Percentiles rank a stretch among this genome's conserved stretches.
These are phyloP conservation scores for Spodoptera picta DNA, from an alignment of 2,888 invertebrate species.

Conservation along the genomic window DNA sequence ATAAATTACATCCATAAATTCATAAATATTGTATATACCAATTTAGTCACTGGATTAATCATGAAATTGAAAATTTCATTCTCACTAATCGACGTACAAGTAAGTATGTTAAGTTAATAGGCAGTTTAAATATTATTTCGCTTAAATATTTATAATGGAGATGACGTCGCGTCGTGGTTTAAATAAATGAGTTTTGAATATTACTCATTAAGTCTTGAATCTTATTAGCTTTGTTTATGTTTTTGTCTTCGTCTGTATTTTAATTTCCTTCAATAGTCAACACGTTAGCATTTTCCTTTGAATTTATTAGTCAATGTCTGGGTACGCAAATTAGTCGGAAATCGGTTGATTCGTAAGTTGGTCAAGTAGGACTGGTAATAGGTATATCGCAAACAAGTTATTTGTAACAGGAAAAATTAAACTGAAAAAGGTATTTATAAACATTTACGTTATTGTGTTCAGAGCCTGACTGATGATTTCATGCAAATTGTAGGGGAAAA, in stretches of 20 bases:
- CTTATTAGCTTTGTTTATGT: too few species aligned
- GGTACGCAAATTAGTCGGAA: conserved; percentile 40
- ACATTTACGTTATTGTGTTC: conserved; percentile 36
- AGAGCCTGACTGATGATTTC: conserved; percentile 39
- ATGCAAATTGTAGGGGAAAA: conserved; percentile 46
- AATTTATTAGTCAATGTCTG: conserved; percentile 32
- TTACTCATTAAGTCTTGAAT: too few species aligned
- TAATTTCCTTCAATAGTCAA: conserved; percentile 5
- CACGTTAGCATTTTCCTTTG: conserved; percentile 27
- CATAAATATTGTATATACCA: too few species aligned
- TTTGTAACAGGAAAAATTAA: conserved; percentile 45
- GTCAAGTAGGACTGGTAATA: conserved; percentile 49
- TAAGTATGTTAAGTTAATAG: too few species aligned
- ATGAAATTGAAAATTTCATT: too few species aligned
- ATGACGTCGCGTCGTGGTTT: too few species aligned
- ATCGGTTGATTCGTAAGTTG: conserved; percentile 46
- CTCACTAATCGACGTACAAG: too few species aligned
- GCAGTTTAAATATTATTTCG: too few species aligned
- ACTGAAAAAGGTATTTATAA: conserved; percentile 6
- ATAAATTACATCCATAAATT: too few species aligned
- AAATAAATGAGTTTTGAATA: too few species aligned
- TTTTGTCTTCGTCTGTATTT: not conserved
- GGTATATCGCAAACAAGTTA: conserved; percentile 34
- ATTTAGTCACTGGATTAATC: too few species aligned
- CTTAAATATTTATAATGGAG: too few species aligned